Percentiles rank a stretch among this genome's conserved stretches.
Conservation (phyloP, 2,797 vertebrate species). For the Galaxias olidus region DNA sequence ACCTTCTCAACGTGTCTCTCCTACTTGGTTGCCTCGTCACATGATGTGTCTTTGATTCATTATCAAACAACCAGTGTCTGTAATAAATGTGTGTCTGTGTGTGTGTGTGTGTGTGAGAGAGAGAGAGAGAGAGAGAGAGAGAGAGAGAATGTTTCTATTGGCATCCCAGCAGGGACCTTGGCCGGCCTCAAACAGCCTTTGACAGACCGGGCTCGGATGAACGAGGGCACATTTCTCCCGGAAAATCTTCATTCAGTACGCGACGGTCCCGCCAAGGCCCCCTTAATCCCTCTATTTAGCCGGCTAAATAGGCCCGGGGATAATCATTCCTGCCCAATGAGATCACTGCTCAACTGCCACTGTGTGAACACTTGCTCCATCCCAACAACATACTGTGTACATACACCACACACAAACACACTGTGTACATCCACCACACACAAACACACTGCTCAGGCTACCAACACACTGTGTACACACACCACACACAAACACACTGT, state of each 20-base stretch:
- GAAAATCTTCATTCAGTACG: conserved; percentile 21
- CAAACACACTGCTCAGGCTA: too few species aligned
- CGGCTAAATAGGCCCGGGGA: conserved; percentile 48
- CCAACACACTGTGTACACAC: too few species aligned
- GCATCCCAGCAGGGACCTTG: not conserved
- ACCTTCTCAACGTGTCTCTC: not conserved
- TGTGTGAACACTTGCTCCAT: conserved; percentile 53
- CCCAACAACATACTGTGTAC: conserved; percentile 20
- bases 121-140: not conserved
- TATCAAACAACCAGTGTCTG: conserved; percentile 7
- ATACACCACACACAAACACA: conserved; percentile 25
- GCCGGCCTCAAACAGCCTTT: conserved; percentile 11
- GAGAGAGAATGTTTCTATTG: conserved; percentile 5
- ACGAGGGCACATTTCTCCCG: conserved; percentile 1
- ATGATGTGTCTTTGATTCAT: not conserved
- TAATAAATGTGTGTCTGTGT: conserved; percentile 24
- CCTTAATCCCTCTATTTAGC: conserved; percentile 62
- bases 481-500: too few species aligned
- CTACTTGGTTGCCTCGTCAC: not conserved
- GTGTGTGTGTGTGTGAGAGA: not conserved
- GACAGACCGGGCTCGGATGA: not conserved
- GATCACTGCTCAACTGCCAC: conserved; percentile 53
- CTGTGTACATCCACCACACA: too few species aligned
- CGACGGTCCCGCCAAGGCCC: conserved; percentile 16
- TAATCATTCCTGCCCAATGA: conserved; percentile 69